Base-by-base conservation (phyloP, 2,888 invertebrate species). In the Nomada ferruginata region DNA sequence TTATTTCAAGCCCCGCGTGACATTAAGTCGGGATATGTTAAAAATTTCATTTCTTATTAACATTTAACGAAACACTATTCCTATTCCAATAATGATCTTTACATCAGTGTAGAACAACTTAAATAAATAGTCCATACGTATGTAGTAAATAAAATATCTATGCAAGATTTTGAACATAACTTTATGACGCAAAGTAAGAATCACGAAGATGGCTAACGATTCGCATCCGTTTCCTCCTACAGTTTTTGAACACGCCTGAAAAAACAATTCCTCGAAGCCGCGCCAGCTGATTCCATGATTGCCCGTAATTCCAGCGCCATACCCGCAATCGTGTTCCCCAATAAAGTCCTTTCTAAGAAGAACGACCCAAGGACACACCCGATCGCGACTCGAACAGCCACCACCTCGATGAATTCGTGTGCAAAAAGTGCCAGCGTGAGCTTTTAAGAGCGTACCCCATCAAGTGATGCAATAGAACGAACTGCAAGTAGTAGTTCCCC, bases 341-440 rank as follows among this genome's bases (percentile, higher is more conserved):
- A 83, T 83, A 69, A 79, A 76, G 79, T 68, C 55, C 79, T 79
- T 83, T 83, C 83, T 69, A 71, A 83, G 83, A 83, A 83, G 83
- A 79, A 83, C 78, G 83, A 71, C 26, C 75, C 83, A 83, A 83
- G 83, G 83, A 82, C 83, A 79, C 66, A 60, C 63, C 59, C 65
- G 66, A 74, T 55, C 53, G 63, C 71, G 77, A 80, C 72, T 75
- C 84, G 75, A 80, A 69, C 0, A 13, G 61, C 55, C 69, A 52
- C 65, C 52, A 69, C 50, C 61, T 44, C 23, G 75, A 61, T 59
- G 68, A 26, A 52, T 60, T 52, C 18, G 11, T 72, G 74, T 20
- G 59, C 57, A 74, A 72, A 76, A 82, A 44, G 29, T 7, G 64
- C 72, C 65, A 60, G 60, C 36, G 64, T 47, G 13, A 59, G 52